Percentiles rank a stretch among this genome's conserved stretches.
phyloP scores from a whole-genome alignment of 1,140 invertebrate genomes.

The Cepaea nemoralis region DNA sequence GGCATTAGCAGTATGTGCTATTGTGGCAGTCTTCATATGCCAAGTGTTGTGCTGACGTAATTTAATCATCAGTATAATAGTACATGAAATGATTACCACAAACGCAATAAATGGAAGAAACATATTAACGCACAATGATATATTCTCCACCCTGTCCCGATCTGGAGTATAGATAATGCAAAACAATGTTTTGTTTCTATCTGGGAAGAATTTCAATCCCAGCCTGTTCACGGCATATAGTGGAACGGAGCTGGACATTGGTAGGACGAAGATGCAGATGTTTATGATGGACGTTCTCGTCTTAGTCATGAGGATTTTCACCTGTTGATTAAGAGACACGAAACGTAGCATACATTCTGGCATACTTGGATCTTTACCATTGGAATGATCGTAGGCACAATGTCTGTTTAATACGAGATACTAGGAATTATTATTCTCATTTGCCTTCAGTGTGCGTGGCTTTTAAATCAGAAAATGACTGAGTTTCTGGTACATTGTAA shows the following conservation, averaged over 20 bases:
- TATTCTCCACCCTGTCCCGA: neutral
- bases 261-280: neutral
- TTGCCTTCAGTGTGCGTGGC: too few species aligned
- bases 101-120: conserved; percentile 7
- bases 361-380: too few species aligned
- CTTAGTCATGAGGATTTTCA: neutral
- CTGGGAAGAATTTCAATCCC: neutral
- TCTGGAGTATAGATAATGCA: neutral
- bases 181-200: conserved; percentile 12
- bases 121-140: neutral
- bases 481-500: too few species aligned
- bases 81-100: neutral
- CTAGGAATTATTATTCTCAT: too few species aligned
- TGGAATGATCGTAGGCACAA: too few species aligned
- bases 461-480: too few species aligned
- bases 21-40: neutral
- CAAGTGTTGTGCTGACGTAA: neutral
- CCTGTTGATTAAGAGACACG: too few species aligned
- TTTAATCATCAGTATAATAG: neutral
- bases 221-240: neutral
- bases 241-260: neutral
- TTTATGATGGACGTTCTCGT: neutral
- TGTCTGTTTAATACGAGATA: too few species aligned
- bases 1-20: neutral
- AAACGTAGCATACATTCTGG: too few species aligned